phyloP scores from a whole-genome alignment of 2,888 invertebrate genomes.

The Himalopsyche japonica region DNA sequence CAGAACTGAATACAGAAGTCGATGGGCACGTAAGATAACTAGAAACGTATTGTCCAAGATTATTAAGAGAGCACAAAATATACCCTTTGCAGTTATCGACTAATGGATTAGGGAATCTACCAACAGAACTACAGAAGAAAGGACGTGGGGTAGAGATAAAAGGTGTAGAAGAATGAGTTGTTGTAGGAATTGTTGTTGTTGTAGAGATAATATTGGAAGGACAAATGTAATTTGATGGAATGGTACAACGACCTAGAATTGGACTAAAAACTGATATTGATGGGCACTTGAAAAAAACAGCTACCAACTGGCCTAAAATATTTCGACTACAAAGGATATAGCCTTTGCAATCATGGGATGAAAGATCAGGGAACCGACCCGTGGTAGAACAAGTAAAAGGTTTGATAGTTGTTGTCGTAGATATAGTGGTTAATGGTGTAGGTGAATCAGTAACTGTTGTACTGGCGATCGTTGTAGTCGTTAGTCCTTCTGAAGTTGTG shows the following conservation, averaged over 20 bases:
- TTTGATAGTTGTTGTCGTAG: neutral
- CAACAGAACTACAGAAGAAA: constrained; percentile 1
- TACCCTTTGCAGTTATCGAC: constrained; percentile 17
- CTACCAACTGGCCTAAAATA: neutral
- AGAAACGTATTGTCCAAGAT: neutral
- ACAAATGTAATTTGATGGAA: neutral
- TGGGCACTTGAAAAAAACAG: neutral
- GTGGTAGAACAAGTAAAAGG: neutral
- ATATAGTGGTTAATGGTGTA: neutral
- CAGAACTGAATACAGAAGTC: constrained; percentile 3
- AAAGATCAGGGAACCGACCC: neutral
- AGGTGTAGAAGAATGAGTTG: neutral
- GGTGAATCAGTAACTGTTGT: neutral
- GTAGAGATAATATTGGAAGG: neutral
- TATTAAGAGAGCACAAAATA: constrained; percentile 6
- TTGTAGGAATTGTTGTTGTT: neutral
- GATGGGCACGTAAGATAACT: constrained; percentile 12
- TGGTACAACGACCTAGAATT: neutral
- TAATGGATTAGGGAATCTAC: constrained; percentile 13
- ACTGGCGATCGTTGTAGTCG: neutral
- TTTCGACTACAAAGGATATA: constrained; percentile 8
- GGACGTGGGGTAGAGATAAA: neutral
- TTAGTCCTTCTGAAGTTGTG: neutral
- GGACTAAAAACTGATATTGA: neutral
- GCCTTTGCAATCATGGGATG: neutral